These are phyloP conservation scores for Oppia nitens DNA, from an alignment of 1,140 invertebrate genomes.

Conservation along the genomic window DNA sequence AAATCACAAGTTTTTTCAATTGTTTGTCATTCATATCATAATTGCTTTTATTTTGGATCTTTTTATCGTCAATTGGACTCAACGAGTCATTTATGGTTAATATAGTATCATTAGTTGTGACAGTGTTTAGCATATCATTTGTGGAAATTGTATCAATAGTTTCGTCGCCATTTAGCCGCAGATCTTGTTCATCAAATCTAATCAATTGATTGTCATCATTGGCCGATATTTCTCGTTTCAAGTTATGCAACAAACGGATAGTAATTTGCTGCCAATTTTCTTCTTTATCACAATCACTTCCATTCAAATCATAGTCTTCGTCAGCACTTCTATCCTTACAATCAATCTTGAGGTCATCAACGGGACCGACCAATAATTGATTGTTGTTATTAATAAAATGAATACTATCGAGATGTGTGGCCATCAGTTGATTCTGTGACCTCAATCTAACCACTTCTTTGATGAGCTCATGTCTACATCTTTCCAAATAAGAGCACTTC, in stretches of 20 bases:
- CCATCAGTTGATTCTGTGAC: conserved; percentile 8
- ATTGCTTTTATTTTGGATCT: not conserved
- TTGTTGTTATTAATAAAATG: not conserved
- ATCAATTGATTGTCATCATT: not conserved
- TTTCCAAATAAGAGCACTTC: conserved; percentile 14
- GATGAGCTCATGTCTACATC: conserved; percentile 14
- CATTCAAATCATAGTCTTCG: not conserved
- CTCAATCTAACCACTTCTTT: conserved; percentile 15
- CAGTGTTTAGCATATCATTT: not conserved
- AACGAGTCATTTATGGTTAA: not conserved
- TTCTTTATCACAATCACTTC: not conserved
- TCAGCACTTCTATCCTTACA: not conserved
- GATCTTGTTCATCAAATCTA: not conserved
- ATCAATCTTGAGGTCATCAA: not conserved
- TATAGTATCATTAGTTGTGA: not conserved
- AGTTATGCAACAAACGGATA: conserved; percentile 1
- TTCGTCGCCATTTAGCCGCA: not conserved
- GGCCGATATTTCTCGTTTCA: not conserved
- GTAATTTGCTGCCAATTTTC: conserved; percentile 11
- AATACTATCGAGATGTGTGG: not conserved
- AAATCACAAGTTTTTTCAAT: not conserved
- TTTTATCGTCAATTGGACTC: not conserved
- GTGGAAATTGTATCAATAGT: not conserved
- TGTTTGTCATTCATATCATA: not conserved
- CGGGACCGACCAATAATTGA: not conserved